Evolutionary conservation across 2,888 invertebrate genomes (phyloP).

Genomic region (Corythucha ciliata): DNA sequence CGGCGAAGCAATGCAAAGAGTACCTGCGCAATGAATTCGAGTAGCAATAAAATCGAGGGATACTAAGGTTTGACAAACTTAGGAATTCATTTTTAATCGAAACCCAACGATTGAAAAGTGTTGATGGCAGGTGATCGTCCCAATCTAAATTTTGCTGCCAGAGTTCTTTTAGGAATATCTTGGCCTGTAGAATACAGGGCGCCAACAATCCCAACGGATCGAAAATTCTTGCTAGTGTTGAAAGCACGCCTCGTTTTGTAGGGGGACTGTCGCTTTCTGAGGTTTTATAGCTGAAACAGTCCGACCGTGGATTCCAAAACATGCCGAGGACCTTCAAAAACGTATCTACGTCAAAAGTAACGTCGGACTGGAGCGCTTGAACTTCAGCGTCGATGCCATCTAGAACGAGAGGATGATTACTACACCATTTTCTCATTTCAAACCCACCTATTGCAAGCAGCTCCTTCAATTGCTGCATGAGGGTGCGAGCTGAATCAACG

Average conservation of each 20-base stretch:
- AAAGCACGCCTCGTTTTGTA: conserved; percentile 23
- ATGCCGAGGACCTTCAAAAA: conserved; percentile 28
- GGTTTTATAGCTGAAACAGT: conserved; percentile 23
- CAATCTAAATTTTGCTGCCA: conserved; percentile 31
- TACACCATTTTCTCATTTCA: conserved; percentile 19
- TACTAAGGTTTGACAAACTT: no score
- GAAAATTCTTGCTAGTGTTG: conserved; percentile 19
- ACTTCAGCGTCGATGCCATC: background rate
- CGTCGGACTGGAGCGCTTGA: no score
- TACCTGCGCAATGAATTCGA: no score
- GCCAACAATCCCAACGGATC: no score
- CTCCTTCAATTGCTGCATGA: conserved; percentile 13
- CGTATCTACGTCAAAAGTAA: background rate
- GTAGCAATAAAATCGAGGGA: no score
- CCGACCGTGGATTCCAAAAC: conserved; percentile 26
- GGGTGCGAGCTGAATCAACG: conserved; percentile 6
- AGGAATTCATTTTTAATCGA: no score
- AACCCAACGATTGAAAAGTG: no score
- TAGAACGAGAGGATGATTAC: conserved; percentile 6
- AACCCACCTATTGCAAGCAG: conserved; percentile 20
- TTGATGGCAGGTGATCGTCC: conserved; percentile 31
- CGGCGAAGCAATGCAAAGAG: no score
- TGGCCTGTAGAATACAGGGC: conserved; percentile 27
- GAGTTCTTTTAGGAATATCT: conserved; percentile 29
- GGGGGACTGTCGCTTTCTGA: background rate